A percentile compares a stretch with the other conserved stretches of the same genome.
Evolutionary conservation across 2,888 invertebrate species (phyloP).

Genomic region (Philereme vetulata): DNA sequence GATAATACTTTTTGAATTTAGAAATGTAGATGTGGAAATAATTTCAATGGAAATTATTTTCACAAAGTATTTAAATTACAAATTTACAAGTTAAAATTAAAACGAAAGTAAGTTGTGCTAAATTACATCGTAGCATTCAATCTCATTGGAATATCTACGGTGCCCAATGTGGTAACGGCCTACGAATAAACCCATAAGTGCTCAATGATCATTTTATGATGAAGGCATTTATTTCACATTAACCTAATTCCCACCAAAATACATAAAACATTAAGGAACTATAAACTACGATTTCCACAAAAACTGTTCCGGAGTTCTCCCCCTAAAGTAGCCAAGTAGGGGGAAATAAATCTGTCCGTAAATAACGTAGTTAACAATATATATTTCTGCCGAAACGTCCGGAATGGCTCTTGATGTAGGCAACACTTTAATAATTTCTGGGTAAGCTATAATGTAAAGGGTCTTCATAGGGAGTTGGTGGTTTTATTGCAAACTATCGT

Average conservation of each 20-base stretch:
- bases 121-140: no score
- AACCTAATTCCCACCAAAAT: slow-evolving; percentile 39
- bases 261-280: slow-evolving; percentile 43
- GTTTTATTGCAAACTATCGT: slow-evolving; percentile 30
- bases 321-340: slow-evolving; percentile 50
- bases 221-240: slow-evolving; percentile 33
- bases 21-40: slow-evolving; percentile 6
- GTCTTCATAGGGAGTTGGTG: slow-evolving; percentile 20
- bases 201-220: slow-evolving; percentile 17
- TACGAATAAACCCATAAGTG: background rate
- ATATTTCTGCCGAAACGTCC: slow-evolving; percentile 57
- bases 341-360: slow-evolving; percentile 67
- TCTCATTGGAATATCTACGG: background rate
- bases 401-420: slow-evolving; percentile 59
- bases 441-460: slow-evolving; percentile 44
- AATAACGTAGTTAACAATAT: slow-evolving; percentile 72
- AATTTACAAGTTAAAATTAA: no score
- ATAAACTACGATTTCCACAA: slow-evolving; percentile 44
- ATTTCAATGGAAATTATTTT: background rate
- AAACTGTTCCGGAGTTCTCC: slow-evolving; percentile 39
- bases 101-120: no score
- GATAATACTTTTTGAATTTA: slow-evolving; percentile 14
- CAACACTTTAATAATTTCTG: slow-evolving; percentile 64
- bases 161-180: background rate
- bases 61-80: background rate